Evolutionary conservation across 2,113 vertebrate genomes (phyloP).

Genomic region (Pygoscelis adeliae): DNA sequence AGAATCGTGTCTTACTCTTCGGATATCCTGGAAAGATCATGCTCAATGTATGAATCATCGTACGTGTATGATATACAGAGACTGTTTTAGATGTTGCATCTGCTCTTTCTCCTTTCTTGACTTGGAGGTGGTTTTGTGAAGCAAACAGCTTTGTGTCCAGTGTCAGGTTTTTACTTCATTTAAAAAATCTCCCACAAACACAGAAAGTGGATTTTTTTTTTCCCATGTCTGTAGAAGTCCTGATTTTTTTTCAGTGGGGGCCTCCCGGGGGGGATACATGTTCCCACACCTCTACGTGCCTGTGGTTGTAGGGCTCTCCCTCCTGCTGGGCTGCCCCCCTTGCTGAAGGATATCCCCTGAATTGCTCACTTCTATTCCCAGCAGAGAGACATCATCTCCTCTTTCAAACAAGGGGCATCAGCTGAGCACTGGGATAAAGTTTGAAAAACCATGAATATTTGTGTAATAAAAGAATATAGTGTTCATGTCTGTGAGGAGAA

Average conservation of each 20-base stretch:
- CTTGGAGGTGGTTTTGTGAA: background rate
- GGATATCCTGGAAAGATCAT: background rate
- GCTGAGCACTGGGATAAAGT: background rate
- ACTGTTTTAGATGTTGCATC: background rate
- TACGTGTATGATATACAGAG: background rate
- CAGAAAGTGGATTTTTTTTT: background rate
- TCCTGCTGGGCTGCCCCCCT: background rate
- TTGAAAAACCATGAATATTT: background rate
- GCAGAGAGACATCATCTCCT: background rate
- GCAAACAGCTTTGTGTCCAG: background rate
- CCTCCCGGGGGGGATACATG: background rate
- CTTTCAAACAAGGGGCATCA: background rate
- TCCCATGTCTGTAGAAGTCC: background rate
- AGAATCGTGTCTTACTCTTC: background rate
- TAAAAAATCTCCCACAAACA: background rate
- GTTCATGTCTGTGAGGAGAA: background rate
- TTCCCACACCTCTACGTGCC: background rate
- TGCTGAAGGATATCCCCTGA: background rate
- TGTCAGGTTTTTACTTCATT: background rate
- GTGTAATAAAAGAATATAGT: background rate
- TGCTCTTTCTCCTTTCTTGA: background rate
- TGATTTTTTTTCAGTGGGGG: background rate
- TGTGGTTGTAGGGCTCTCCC: background rate
- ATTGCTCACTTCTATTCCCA: background rate
- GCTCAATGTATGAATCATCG: fast-evolving